Evolutionary conservation across 2,113 vertebrate species (phyloP), one percentile per base, ranked within the genome.

Genomic region (Cairina moschata): DNA sequence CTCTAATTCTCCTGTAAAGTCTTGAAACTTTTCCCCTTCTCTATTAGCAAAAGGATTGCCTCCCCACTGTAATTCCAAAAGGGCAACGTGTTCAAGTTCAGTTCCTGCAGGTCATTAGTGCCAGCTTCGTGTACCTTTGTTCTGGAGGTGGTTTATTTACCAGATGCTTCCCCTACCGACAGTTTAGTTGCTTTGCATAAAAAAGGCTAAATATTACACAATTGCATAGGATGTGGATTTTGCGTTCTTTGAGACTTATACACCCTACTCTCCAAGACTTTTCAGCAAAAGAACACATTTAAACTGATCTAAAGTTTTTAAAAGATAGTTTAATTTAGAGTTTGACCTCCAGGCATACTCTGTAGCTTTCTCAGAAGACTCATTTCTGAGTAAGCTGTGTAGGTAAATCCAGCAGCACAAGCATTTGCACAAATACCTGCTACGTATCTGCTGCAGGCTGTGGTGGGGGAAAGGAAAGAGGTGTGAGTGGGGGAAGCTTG

Each of bases 31-130:
- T 56, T 46, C 25, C 31, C 54, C 68, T 93, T 15, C 40, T 81
- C 59, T 71, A 69, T 88, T 63, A 95, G 60, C 50, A 91, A 88
- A 94, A 65, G 54, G 83, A 74, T 62, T 91, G 77, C 79, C 46
- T 85, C 75, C 72, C 58, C 59, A 32, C 58, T 28, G 42, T 67
- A 89, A 91, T 88, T 97, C 82, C 93, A 93, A 96, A 95, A 90
- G 95, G 88, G 68, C 94, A 94, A 76, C 2, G 40, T 76, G 91
- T 83, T 87, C 93, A 90, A 90, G 93, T 96, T 95, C 92, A 92
- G 62, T 52, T 91, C 86, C 95, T 80, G 46, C 34, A 44, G 78
- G n/a, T 85, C 81, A 46, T 89, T 50, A 89, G 55, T 59, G 76
- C 46, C 81, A 87, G 71, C 59, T 73, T 76, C 66, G 50, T 66